Conservation (phyloP, 2,888 invertebrate species). For the Xylota segnis region DNA sequence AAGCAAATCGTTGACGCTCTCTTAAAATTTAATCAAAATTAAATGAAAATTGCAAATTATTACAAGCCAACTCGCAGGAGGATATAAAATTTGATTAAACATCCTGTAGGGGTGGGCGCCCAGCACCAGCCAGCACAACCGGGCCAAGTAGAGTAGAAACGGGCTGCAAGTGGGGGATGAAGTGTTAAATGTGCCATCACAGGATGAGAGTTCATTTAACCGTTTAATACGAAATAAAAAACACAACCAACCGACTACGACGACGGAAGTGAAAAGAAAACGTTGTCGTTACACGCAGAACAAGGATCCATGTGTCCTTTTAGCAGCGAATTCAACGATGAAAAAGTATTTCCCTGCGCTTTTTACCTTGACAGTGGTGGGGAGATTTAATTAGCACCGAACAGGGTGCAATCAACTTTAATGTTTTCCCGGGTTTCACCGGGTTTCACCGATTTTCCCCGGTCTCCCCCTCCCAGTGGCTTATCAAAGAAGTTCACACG, state of each 20-base stretch:
- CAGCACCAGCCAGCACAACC: neutral
- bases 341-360: slow-evolving; percentile 16
- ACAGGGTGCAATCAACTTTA: slow-evolving; percentile 59
- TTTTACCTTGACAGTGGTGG: slow-evolving; percentile 48
- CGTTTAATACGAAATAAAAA: slow-evolving; percentile 67
- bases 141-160: slow-evolving; percentile 33
- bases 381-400: slow-evolving; percentile 66
- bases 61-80: slow-evolving; percentile 68
- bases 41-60: slow-evolving; percentile 77
- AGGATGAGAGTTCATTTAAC: slow-evolving; percentile 72
- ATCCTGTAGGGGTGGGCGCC: slow-evolving; percentile 49
- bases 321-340: slow-evolving; percentile 6
- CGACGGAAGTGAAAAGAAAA: slow-evolving; percentile 32
- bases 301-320: slow-evolving; percentile 45
- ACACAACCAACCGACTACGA: slow-evolving; percentile 6
- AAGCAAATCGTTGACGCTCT: slow-evolving; percentile 72
- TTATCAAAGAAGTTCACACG: neutral
- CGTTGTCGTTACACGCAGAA: slow-evolving; percentile 5
- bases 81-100: slow-evolving; percentile 76
- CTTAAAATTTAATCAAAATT: slow-evolving; percentile 76
- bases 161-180: slow-evolving; percentile 49
- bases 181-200: slow-evolving; percentile 66
- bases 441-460: slow-evolving; percentile 23
- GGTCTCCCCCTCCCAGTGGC: neutral
- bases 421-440: slow-evolving; percentile 45